Evolutionary conservation across 2,113 vertebrate genomes (phyloP).

Genomic region (Petaurus breviceps): DNA sequence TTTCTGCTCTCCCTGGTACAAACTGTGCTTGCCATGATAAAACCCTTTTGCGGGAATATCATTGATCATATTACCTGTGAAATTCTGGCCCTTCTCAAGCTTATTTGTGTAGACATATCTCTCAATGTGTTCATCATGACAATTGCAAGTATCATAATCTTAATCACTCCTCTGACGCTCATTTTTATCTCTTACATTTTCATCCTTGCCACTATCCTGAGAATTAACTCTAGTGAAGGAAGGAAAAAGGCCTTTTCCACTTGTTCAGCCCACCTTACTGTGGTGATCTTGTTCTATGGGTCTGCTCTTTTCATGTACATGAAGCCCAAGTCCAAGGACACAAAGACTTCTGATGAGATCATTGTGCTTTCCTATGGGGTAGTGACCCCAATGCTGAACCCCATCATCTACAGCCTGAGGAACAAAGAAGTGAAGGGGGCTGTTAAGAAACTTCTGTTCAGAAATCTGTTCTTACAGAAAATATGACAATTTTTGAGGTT

Average conservation of each 20-base stretch:
- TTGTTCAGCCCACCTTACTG: slow-evolving; percentile 60
- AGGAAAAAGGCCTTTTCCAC: slow-evolving; percentile 66
- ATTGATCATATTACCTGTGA: slow-evolving; percentile 70
- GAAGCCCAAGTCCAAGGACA: slow-evolving; percentile 66
- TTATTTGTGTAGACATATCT: slow-evolving; percentile 49
- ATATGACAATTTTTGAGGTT: neutral
- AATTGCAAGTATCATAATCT: slow-evolving; percentile 28
- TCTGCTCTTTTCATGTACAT: no score
- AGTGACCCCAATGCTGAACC: slow-evolving; percentile 72
- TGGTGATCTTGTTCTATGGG: slow-evolving; percentile 71
- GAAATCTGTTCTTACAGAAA: slow-evolving; percentile 26
- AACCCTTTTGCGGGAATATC: slow-evolving; percentile 67
- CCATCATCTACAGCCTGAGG: slow-evolving; percentile 77
- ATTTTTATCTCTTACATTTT: slow-evolving; percentile 68
- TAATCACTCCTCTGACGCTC: slow-evolving; percentile 52
- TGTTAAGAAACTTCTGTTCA: slow-evolving; percentile 60
- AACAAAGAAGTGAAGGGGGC: slow-evolving; percentile 74
- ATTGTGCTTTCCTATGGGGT: slow-evolving; percentile 67
- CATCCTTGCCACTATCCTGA: slow-evolving; percentile 65
- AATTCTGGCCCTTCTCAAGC: slow-evolving; percentile 64
- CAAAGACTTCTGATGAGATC: slow-evolving; percentile 61
- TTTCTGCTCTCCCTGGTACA: slow-evolving; percentile 44
- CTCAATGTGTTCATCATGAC: slow-evolving; percentile 61
- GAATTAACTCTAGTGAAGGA: slow-evolving; percentile 56
- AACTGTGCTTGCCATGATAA: slow-evolving; percentile 45